A percentile compares a stretch with the other conserved stretches of the same genome.
phyloP scores from a whole-genome alignment of 2,888 invertebrate genomes.

The Luperina nickerlii region DNA sequence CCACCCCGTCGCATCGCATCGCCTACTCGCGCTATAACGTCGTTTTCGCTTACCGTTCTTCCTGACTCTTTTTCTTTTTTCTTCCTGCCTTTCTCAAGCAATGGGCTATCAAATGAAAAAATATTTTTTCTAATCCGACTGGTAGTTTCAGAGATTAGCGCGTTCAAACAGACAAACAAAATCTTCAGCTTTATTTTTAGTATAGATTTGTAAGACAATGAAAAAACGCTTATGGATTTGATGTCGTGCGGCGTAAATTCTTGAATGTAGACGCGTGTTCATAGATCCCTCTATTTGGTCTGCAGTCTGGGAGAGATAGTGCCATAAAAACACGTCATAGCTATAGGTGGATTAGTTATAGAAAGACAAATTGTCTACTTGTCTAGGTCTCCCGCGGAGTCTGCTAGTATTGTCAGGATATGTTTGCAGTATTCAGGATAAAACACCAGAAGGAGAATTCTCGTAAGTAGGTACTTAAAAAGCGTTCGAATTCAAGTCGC shows the following conservation, averaged over 20 bases:
- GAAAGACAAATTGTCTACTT: neutral
- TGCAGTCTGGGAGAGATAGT: constrained; percentile 28
- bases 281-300: constrained; percentile 10
- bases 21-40: too few relatives aligned
- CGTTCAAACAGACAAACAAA: too few relatives aligned
- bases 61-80: too few relatives aligned
- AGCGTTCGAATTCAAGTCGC: neutral
- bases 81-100: too few relatives aligned
- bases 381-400: constrained; percentile 42
- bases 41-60: too few relatives aligned
- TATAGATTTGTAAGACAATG: neutral
- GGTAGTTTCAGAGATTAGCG: neutral
- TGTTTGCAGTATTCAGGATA: neutral
- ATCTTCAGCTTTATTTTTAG: neutral
- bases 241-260: constrained; percentile 5
- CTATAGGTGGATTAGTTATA: neutral
- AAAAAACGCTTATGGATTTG: neutral
- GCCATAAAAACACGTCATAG: constrained; percentile 24
- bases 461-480: neutral
- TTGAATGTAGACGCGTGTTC: neutral
- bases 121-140: neutral
- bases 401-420: constrained; percentile 22
- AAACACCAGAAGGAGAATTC: neutral
- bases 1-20: too few relatives aligned
- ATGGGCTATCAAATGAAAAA: too few relatives aligned